These are phyloP conservation scores for Siniperca obscura DNA, from an alignment of 2,797 vertebrate species.

Conservation along the genomic window DNA sequence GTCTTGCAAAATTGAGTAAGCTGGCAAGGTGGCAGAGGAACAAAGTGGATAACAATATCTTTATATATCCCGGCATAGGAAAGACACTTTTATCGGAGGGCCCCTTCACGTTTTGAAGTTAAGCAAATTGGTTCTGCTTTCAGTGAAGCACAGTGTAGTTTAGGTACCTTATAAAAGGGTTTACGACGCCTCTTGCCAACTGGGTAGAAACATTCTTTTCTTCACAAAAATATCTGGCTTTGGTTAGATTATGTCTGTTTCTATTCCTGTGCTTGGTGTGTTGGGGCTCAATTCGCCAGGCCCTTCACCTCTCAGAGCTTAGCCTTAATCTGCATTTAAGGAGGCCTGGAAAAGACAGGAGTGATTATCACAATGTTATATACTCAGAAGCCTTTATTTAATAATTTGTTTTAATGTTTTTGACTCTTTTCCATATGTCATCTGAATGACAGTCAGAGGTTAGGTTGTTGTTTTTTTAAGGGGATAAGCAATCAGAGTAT, in stretches of 20 bases:
- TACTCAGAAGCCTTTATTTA: slow-evolving; percentile 78
- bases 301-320: slow-evolving; percentile 84
- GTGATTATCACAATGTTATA: slow-evolving; percentile 77
- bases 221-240: slow-evolving; percentile 83
- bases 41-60: slow-evolving; percentile 81
- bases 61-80: slow-evolving; percentile 70
- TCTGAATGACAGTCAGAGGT: slow-evolving; percentile 68
- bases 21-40: slow-evolving; percentile 74
- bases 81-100: slow-evolving; percentile 78
- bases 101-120: slow-evolving; percentile 80
- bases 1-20: slow-evolving; percentile 65
- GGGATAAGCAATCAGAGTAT: slow-evolving; percentile 63
- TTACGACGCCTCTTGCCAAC: slow-evolving; percentile 81
- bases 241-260: slow-evolving; percentile 87
- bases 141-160: slow-evolving; percentile 77
- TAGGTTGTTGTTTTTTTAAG: slow-evolving; percentile 52
- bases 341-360: slow-evolving; percentile 75
- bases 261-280: slow-evolving; percentile 79
- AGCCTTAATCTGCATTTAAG: slow-evolving; percentile 85
- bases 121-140: slow-evolving; percentile 87
- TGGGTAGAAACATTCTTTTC: slow-evolving; percentile 80
- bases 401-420: slow-evolving; percentile 77
- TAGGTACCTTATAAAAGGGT: slow-evolving; percentile 81
- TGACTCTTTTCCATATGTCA: slow-evolving; percentile 64
- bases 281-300: slow-evolving; percentile 83